Percentiles rank a stretch among this genome's conserved stretches.
Conservation (phyloP, 1,140 invertebrate genomes). For the Diploscapter pachys region DNA sequence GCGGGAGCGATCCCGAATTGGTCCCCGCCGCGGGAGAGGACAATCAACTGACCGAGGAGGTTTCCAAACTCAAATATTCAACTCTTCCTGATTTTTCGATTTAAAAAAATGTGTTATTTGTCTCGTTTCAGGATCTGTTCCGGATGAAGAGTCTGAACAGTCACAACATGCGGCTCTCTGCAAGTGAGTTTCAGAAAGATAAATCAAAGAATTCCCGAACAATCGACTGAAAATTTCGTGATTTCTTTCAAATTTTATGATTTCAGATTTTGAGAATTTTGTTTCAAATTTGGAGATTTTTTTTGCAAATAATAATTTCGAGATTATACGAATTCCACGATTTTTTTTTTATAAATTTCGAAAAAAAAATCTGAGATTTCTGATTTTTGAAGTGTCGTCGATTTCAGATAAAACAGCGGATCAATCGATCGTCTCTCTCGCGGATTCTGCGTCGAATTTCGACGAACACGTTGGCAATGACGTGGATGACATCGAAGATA, state of each 20-base stretch:
- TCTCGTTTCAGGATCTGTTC: conserved; percentile 42
- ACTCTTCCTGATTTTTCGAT: not conserved
- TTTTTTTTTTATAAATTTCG: no score
- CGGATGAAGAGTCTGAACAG: conserved; percentile 41
- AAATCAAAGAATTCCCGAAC: no score
- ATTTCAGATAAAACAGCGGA: conserved; percentile 22
- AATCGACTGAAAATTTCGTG: no score
- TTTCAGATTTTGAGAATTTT: no score
- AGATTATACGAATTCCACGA: no score
- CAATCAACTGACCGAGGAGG: conserved; percentile 29
- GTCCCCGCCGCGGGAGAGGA: conserved; percentile 3
- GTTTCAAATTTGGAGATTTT: no score
- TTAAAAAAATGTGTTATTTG: not conserved
- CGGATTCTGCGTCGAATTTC: conserved; percentile 55
- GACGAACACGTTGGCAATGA: conserved; percentile 48
- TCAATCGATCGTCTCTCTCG: conserved; percentile 53
- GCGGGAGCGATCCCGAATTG: not conserved
- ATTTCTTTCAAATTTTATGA: no score
- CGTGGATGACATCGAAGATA: conserved; percentile 21
- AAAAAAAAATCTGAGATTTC: no score
- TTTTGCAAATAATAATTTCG: no score
- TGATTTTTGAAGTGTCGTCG: no score
- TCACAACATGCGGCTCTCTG: not conserved
- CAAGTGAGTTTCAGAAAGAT: no score
- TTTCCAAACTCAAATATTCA: not conserved